Percentiles rank a stretch among this genome's conserved stretches.
Evolutionary conservation across 2,113 vertebrate genomes (phyloP).

Genomic region (Cynocephalus volans): DNA sequence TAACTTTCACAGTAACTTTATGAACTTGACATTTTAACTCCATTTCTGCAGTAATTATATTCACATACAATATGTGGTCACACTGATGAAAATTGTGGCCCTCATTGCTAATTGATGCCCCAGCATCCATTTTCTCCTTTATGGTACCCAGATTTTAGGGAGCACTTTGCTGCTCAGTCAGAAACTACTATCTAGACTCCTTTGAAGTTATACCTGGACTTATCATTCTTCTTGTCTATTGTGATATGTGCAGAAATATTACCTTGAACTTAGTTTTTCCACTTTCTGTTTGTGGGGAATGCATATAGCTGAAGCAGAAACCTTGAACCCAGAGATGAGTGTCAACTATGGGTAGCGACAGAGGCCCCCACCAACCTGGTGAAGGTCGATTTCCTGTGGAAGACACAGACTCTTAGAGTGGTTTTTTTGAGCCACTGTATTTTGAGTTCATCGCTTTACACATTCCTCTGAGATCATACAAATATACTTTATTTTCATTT

Average conservation of each 20-base stretch:
- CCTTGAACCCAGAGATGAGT: too few species aligned
- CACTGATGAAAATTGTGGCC: fast-evolving
- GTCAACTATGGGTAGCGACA: fast-evolving
- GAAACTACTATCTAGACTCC: not conserved
- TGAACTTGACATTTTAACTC: not conserved
- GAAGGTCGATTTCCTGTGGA: not conserved
- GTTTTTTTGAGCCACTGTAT: not conserved
- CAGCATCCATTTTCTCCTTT: fast-evolving
- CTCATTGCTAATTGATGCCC: not conserved
- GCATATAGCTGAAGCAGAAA: not conserved
- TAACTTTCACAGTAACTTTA: not conserved
- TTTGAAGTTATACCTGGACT: not conserved
- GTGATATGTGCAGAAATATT: not conserved
- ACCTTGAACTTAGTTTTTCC: not conserved
- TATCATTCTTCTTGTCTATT: not conserved
- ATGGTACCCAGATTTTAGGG: not conserved
- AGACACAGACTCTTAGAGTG: too few species aligned
- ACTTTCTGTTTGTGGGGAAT: not conserved
- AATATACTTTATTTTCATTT: not conserved
- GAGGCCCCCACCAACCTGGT: not conserved
- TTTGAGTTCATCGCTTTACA: not conserved
- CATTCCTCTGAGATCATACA: not conserved
- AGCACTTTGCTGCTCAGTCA: not conserved
- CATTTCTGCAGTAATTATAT: not conserved
- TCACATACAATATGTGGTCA: not conserved